Evolutionary conservation across 1,140 invertebrate genomes (phyloP), one percentile per base, ranked within the genome.

Genomic region (Sitophilus oryzae): DNA sequence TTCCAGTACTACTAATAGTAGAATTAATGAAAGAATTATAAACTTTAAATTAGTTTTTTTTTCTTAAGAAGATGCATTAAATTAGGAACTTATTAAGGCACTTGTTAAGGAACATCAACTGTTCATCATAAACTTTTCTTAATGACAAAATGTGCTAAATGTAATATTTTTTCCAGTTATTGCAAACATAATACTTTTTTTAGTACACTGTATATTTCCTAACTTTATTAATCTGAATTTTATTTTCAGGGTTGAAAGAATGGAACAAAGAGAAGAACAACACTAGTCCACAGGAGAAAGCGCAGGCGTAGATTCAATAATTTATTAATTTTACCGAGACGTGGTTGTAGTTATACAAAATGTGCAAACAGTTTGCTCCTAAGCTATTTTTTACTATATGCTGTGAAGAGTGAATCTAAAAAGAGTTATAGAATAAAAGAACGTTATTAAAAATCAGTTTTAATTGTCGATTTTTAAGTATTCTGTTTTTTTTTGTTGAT

Each of bases 191-290:
- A 4, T 18, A 3, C 3, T 18, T 41, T 41, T 18, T n/a, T 20
- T 19, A 22, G n/a, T 22, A 20, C 3, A 23, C 8, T 11, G 9
- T 6, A 2, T 4, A n/a, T 10, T 16, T n/a, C 2, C 20, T 8
- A 16, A 20, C 1, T 42, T 6, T 38, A 8, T n/a, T 38, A 4
- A 38, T 6, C 14, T 8, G n/a, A 2, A 20, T 42, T 18, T 15
- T 18, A 20, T 22, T 52, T 46, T 46, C 20, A 55, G 52, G 54
- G 43, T 76, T 99, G 1, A 88, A 95, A 73, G 85, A 88, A 57
- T 99, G 96, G 96, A 98, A 98, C 70, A 85, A 86, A 66, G 76
- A 83, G 48, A 82, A 56, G 23, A 22, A 16, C 5, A 58, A 43
- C 1, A 23, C n/a, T 20, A 5, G 14, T 4, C 2, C 51, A 14